Evolutionary conservation across 1,140 invertebrate species (phyloP).

Genomic region (Hyposmocoma kahamanoa): DNA sequence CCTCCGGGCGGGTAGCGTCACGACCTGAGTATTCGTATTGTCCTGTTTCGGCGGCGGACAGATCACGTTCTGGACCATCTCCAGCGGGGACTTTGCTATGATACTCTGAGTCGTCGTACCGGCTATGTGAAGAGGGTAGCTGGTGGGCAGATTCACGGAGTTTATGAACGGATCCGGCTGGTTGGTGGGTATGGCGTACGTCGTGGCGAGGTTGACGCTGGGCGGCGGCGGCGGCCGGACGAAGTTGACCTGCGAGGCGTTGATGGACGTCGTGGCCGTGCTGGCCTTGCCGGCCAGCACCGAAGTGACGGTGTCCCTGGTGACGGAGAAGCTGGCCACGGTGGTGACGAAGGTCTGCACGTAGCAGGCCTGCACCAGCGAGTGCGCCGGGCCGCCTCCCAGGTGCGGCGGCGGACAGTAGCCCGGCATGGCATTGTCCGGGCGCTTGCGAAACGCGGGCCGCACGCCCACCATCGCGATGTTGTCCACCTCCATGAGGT

Average conservation of each 20-base stretch:
- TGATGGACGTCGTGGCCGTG: constrained; percentile 83
- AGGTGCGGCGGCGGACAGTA: constrained; percentile 66
- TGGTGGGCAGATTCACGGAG: constrained; percentile 63
- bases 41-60: constrained; percentile 76
- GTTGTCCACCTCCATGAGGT: constrained; percentile 68
- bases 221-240: constrained; percentile 60
- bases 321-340: constrained; percentile 83
- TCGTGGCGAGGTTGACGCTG: constrained; percentile 68
- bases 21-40: constrained; percentile 30
- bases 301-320: constrained; percentile 85
- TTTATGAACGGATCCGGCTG: constrained; percentile 58
- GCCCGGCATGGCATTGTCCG: constrained; percentile 61
- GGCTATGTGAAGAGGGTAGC: constrained; percentile 67
- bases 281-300: constrained; percentile 83
- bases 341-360: constrained; percentile 77
- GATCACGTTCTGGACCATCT: constrained; percentile 88
- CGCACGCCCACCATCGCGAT: constrained; percentile 67
- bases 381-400: constrained; percentile 47
- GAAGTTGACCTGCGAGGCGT: constrained; percentile 73
- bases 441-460: constrained; percentile 39
- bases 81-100: constrained; percentile 82
- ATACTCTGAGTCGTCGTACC: constrained; percentile 68
- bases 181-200: constrained; percentile 61
- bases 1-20: constrained; percentile 26
- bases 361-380: constrained; percentile 55